These are phyloP conservation scores for Exaiptasia diaphana DNA, from an alignment of 64 coral and sea anemone genomes.

Conservation along the genomic window DNA sequence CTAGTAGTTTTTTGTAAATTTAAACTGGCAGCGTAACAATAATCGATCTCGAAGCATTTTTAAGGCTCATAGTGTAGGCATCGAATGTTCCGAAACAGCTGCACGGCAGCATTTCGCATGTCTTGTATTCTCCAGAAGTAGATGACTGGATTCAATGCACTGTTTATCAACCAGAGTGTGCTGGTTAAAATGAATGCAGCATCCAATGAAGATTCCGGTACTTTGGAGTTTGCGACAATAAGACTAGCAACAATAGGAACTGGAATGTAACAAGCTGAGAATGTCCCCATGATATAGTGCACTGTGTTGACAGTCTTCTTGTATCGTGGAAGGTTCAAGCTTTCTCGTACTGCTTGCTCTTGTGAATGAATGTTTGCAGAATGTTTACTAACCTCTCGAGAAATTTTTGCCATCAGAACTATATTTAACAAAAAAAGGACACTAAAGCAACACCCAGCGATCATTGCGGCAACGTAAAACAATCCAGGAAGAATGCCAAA, in stretches of 20 bases:
- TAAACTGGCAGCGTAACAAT: too few relatives aligned
- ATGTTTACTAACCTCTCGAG: not conserved
- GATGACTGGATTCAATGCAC: slow-evolving; percentile 7
- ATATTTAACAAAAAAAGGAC: slow-evolving; percentile 3
- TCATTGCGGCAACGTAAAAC: not conserved
- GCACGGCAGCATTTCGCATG: slow-evolving; percentile 11
- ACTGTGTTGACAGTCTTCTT: not conserved
- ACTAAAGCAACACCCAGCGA: not conserved
- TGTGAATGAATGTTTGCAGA: not conserved
- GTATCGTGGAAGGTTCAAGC: not conserved
- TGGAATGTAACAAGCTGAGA: not conserved
- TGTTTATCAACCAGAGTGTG: not conserved
- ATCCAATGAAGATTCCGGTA: not conserved
- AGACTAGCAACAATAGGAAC: not conserved
- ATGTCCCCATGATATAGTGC: not conserved
- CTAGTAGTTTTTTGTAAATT: too few relatives aligned
- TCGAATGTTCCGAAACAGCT: too few relatives aligned
- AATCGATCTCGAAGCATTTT: too few relatives aligned
- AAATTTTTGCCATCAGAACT: too few relatives aligned
- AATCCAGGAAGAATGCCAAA: not conserved
- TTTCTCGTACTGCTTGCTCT: not conserved
- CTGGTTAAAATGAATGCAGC: not conserved
- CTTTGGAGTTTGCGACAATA: not conserved
- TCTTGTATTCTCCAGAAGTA: slow-evolving; percentile 35
- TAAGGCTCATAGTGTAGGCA: too few relatives aligned